These are phyloP conservation scores for Muscina levida DNA, from an alignment of 2,888 invertebrate genomes.

Conservation along the genomic window DNA sequence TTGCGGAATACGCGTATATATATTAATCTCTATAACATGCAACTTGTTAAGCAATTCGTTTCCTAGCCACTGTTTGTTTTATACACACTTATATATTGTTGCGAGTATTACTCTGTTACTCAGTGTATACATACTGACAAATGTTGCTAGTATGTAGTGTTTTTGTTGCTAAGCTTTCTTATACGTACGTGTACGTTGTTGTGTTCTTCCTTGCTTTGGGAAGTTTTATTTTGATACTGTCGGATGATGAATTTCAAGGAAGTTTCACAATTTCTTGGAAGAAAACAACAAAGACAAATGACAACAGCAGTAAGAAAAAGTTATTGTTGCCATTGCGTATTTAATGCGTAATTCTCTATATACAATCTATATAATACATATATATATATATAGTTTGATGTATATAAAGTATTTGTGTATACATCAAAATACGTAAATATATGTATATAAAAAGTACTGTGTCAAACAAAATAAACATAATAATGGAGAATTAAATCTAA, in stretches of 20 bases:
- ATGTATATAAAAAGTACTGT: too few relatives aligned
- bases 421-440: neutral
- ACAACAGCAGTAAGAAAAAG: neutral
- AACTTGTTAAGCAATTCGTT: too few relatives aligned
- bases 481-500: too few relatives aligned
- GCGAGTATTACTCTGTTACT: too few relatives aligned
- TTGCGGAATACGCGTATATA: too few relatives aligned
- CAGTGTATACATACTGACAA: too few relatives aligned
- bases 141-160: too few relatives aligned
- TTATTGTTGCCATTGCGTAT: neutral
- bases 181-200: too few relatives aligned
- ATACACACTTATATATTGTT: too few relatives aligned
- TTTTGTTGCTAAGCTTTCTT: neutral
- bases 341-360: neutral
- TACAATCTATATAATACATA: neutral
- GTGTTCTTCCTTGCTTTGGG: neutral
- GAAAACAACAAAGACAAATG: slow-evolving; percentile 12
- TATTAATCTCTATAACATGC: too few relatives aligned
- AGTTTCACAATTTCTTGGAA: slow-evolving; percentile 35
- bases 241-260: slow-evolving; percentile 19
- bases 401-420: neutral
- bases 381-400: neutral
- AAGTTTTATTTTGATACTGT: neutral
- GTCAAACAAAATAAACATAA: too few relatives aligned
- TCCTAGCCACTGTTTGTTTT: too few relatives aligned